Conservation (phyloP, 2,797 vertebrate genomes). For the Rhinogobio ventralis region DNA sequence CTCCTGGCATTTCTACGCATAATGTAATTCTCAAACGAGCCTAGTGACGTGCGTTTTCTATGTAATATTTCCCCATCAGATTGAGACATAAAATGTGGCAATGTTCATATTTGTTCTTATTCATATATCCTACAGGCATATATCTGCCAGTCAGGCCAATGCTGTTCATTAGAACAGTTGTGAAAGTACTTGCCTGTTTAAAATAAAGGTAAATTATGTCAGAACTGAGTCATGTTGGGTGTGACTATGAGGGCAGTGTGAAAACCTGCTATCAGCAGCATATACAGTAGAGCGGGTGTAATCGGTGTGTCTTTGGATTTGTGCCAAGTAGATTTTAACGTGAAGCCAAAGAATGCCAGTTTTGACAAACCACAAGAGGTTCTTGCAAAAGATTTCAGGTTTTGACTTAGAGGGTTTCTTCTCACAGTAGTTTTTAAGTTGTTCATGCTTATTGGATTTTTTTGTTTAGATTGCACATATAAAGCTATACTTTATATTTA, state of each 20-base stretch:
- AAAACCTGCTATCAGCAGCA: not conserved
- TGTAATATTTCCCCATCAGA: not conserved
- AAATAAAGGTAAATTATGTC: not conserved
- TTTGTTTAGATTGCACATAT: too few species aligned
- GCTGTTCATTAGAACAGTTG: not conserved
- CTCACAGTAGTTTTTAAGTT: not conserved
- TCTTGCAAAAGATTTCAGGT: not conserved
- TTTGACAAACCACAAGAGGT: not conserved
- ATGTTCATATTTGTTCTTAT: not conserved
- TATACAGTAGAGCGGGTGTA: too few species aligned
- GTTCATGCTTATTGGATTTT: not conserved
- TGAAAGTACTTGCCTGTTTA: not conserved
- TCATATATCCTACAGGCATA: not conserved
- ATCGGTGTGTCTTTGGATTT: not conserved
- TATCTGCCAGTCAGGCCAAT: not conserved
- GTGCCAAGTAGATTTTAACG: not conserved
- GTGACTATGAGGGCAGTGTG: not conserved
- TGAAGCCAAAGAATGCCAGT: not conserved
- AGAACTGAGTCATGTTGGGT: not conserved
- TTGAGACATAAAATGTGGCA: not conserved
- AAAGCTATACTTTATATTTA: too few species aligned
- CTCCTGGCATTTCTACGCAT: not conserved
- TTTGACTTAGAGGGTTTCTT: not conserved
- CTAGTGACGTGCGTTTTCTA: not conserved
- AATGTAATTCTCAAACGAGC: not conserved